Percentiles rank a stretch among this genome's conserved stretches.
These are phyloP conservation scores for Apotomis betuletana DNA, from an alignment of 2,888 invertebrate species.

Conservation along the genomic window DNA sequence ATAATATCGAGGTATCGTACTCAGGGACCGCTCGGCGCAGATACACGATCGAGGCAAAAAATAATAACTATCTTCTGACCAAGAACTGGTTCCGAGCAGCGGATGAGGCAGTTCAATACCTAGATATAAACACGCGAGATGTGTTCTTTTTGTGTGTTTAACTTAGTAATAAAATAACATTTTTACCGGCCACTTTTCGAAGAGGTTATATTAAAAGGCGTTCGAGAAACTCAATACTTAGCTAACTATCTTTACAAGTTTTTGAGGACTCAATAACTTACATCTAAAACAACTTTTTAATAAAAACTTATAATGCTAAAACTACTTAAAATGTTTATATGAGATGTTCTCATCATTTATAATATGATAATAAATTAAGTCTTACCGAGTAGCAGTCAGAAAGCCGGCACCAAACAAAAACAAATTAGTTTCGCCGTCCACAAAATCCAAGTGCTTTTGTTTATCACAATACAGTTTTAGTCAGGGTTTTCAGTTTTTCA, in stretches of 20 bases:
- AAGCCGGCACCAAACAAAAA: conserved; percentile 69
- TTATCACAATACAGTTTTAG: conserved; percentile 48
- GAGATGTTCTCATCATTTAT: neutral
- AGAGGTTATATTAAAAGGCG: neutral
- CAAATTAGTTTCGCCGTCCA: conserved; percentile 57
- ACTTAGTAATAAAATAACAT: conserved; percentile 21
- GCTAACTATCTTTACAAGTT: no score
- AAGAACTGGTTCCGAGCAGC: conserved; percentile 70
- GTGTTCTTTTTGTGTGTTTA: conserved; percentile 61
- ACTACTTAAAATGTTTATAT: neutral
- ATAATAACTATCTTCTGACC: conserved; percentile 77
- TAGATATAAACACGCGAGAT: conserved; percentile 65
- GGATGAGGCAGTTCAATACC: conserved; percentile 60
- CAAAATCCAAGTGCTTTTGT: conserved; percentile 51
- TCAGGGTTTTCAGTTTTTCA: conserved; percentile 53
- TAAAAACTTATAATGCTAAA: neutral
- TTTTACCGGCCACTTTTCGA: neutral
- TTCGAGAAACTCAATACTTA: neutral
- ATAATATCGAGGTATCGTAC: conserved; percentile 13
- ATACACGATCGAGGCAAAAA: conserved; percentile 58
- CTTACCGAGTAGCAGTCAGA: conserved; percentile 73
- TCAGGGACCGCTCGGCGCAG: conserved; percentile 17
- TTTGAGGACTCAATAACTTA: no score
- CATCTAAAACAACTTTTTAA: no score
- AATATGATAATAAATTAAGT: conserved; percentile 56